Conservation (phyloP, 2,113 vertebrate genomes). For the Urocynchramus pylzowi region DNA sequence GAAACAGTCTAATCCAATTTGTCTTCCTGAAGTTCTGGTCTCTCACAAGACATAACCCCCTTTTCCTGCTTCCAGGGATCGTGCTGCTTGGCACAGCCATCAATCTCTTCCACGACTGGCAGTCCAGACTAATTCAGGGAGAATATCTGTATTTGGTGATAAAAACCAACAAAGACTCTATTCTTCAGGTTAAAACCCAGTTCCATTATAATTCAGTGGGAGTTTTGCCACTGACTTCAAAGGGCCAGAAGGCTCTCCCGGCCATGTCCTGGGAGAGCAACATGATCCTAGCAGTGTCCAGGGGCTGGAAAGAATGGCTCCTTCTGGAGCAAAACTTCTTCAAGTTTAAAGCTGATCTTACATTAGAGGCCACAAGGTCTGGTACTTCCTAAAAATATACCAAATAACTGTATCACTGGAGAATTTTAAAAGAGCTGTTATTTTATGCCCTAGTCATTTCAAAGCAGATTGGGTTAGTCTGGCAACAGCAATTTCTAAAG, state of each 20-base stretch:
- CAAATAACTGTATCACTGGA: constrained; percentile 27
- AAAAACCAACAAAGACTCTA: constrained; percentile 4
- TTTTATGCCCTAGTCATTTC: constrained; percentile 51
- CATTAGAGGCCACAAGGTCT: neutral
- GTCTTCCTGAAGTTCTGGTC: neutral
- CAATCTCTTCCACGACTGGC: neutral
- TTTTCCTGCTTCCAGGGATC: neutral
- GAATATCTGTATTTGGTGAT: neutral
- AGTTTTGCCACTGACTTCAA: constrained; percentile 30
- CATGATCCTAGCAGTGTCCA: neutral
- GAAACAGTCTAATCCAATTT: neutral
- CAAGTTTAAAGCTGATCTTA: constrained; percentile 2
- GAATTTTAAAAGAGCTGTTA: constrained; percentile 42
- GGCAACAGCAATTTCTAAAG: constrained; percentile 54
- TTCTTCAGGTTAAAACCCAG: constrained; percentile 7
- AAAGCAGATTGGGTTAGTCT: constrained; percentile 52
- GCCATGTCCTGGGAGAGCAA: neutral
- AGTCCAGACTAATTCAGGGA: neutral
- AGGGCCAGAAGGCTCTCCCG: neutral
- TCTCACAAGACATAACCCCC: neutral
- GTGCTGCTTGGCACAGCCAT: neutral
- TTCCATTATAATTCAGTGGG: neutral
- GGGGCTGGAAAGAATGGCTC: neutral
- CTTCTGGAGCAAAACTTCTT: constrained; percentile 9
- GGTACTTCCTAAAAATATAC: constrained; percentile 37